These are phyloP conservation scores for Meriones unguiculatus DNA, from an alignment of 2,113 vertebrate genomes.

Conservation along the genomic window DNA sequence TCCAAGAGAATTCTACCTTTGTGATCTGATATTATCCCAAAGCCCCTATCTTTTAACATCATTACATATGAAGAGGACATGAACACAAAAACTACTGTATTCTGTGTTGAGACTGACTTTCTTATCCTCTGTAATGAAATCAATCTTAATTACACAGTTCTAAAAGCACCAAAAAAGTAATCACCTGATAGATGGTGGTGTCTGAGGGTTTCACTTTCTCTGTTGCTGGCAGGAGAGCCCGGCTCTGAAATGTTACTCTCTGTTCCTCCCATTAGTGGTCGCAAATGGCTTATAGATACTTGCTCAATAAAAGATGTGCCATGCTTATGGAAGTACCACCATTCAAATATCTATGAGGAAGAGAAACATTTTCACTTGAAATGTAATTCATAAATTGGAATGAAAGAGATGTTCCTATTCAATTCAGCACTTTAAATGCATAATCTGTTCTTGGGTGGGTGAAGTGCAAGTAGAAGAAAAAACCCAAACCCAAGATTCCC, in stretches of 20 bases:
- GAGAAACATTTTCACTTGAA: slow-evolving; percentile 64
- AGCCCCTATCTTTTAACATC: not conserved
- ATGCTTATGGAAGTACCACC: slow-evolving; percentile 99
- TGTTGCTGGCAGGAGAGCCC: slow-evolving; percentile 90
- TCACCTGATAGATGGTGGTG: slow-evolving; percentile 96
- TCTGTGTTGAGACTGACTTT: slow-evolving; percentile 40
- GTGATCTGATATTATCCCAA: not conserved
- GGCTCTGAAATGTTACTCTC: slow-evolving; percentile 91
- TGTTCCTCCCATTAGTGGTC: slow-evolving; percentile 94
- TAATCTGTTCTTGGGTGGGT: not conserved
- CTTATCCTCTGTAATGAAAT: slow-evolving; percentile 55
- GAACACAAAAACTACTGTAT: not conserved
- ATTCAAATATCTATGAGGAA: slow-evolving; percentile 95
- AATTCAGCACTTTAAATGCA: not conserved
- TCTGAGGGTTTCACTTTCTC: slow-evolving; percentile 90
- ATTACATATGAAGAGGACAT: not conserved
- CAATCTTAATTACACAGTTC: slow-evolving; percentile 52
- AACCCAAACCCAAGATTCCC: not conserved
- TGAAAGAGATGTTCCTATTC: not conserved
- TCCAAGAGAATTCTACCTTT: not conserved
- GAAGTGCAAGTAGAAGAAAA: not conserved
- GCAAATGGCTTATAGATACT: slow-evolving; percentile 97
- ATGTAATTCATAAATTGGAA: slow-evolving; percentile 11
- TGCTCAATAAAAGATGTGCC: slow-evolving; percentile 99
- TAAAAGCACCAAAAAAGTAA: slow-evolving; percentile 31